These are phyloP conservation scores for Neopelma chrysocephalum DNA, from an alignment of 2,797 vertebrate species.

Conservation along the genomic window DNA sequence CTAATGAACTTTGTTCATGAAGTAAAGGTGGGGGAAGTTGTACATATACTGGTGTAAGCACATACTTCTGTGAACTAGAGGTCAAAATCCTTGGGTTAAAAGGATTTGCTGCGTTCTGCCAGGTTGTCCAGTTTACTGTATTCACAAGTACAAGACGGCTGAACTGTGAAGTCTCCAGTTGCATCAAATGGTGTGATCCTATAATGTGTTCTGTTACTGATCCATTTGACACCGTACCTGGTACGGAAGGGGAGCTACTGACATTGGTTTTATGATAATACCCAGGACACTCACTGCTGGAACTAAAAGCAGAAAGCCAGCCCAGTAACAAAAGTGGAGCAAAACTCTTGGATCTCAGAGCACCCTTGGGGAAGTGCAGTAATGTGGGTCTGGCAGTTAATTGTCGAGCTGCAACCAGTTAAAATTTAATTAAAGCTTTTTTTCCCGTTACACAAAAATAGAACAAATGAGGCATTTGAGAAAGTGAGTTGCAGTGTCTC, in stretches of 20 bases:
- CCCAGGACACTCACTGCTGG: not conserved
- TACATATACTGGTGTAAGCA: not conserved
- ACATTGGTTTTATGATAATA: not conserved
- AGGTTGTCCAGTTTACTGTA: not conserved
- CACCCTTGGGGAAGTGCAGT: not conserved
- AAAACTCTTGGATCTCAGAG: not conserved
- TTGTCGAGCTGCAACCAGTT: not conserved
- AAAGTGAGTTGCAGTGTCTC: not conserved
- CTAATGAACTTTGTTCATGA: not conserved
- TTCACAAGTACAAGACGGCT: not conserved
- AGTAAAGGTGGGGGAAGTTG: not conserved
- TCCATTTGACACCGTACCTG: not conserved
- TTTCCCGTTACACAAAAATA: not conserved
- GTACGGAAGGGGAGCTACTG: not conserved
- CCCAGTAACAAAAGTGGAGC: not conserved
- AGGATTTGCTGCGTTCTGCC: not conserved
- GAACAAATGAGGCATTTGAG: not conserved
- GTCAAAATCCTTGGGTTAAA: slow-evolving; percentile 20
- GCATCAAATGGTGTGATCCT: not conserved
- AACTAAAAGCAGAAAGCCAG: not conserved
- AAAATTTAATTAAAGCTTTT: not conserved
- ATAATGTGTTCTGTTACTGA: not conserved
- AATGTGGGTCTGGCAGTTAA: not conserved
- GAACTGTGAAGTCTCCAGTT: not conserved
- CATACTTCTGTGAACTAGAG: not conserved